phyloP scores from a whole-genome alignment of 2,888 invertebrate genomes.

The Yponomeuta sedellus region DNA sequence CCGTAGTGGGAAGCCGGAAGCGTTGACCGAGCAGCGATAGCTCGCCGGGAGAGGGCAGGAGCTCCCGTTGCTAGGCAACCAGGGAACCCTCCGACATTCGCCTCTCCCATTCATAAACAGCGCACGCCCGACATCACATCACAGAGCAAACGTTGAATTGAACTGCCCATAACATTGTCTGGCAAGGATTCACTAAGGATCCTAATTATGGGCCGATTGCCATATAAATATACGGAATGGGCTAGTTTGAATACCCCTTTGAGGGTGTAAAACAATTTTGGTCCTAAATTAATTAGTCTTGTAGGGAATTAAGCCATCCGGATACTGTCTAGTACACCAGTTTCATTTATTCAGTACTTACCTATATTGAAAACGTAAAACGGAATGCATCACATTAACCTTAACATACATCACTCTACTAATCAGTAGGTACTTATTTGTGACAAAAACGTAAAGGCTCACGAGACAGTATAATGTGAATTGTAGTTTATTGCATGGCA shows the following conservation, averaged over 20 bases:
- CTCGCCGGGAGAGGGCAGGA: conserved; percentile 17
- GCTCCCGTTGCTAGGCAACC: conserved; percentile 55
- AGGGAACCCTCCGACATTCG: conserved; percentile 27
- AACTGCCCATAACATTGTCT: conserved; percentile 21
- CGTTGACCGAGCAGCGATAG: no score
- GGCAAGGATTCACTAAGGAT: conserved; percentile 6
- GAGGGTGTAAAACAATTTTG: not conserved
- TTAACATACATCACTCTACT: no score
- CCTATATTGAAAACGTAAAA: no score
- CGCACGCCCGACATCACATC: conserved; percentile 34
- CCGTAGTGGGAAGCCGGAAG: no score
- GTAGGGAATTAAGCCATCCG: not conserved
- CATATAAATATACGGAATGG: conserved; percentile 12
- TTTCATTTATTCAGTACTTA: no score
- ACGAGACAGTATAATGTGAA: no score
- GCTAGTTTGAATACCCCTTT: conserved; percentile 1
- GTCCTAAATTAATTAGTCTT: conserved; percentile 6
- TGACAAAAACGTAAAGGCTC: no score
- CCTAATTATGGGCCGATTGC: conserved; percentile 12
- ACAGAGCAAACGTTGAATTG: conserved; percentile 27
- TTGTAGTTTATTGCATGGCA: no score
- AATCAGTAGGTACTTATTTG: no score
- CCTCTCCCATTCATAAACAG: conserved; percentile 38
- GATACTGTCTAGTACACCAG: no score
- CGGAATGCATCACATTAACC: no score